Evolutionary conservation across 2,797 vertebrate genomes (phyloP).

Genomic region (Muscicapa striata): DNA sequence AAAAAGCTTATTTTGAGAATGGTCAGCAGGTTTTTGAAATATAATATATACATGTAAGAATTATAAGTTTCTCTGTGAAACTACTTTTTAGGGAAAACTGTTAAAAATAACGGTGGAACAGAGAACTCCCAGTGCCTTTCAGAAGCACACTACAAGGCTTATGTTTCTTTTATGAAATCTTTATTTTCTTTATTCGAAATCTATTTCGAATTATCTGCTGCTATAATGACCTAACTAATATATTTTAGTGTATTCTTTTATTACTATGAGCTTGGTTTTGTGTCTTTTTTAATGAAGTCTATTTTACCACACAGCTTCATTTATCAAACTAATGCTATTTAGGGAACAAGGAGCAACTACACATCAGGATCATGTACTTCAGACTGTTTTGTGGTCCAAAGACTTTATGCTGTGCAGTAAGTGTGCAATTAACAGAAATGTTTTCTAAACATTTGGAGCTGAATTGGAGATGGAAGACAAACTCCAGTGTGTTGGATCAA

Average conservation of each 20-base stretch:
- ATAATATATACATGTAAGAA: background rate
- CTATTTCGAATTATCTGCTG: background rate
- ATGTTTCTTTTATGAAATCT: background rate
- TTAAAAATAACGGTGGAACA: background rate
- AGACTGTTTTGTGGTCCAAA: background rate
- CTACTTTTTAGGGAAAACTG: background rate
- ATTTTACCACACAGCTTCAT: background rate
- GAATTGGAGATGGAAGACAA: background rate
- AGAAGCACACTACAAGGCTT: background rate
- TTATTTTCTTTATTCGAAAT: background rate
- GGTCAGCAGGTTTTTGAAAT: background rate
- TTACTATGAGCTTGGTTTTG: background rate
- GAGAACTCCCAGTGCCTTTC: background rate
- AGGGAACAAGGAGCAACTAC: background rate
- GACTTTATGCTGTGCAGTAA: background rate
- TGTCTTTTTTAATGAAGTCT: background rate
- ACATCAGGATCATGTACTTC: background rate
- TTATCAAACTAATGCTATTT: background rate
- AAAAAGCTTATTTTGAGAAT: background rate
- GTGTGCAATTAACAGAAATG: background rate
- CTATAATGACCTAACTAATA: background rate
- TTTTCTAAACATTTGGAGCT: background rate
- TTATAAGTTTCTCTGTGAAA: background rate
- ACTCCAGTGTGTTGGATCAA: background rate
- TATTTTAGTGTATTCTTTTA: background rate